Percentiles rank a stretch among this genome's conserved stretches.
These are phyloP conservation scores for Cerastis leucographa DNA, from an alignment of 2,888 invertebrate genomes.

Conservation along the genomic window DNA sequence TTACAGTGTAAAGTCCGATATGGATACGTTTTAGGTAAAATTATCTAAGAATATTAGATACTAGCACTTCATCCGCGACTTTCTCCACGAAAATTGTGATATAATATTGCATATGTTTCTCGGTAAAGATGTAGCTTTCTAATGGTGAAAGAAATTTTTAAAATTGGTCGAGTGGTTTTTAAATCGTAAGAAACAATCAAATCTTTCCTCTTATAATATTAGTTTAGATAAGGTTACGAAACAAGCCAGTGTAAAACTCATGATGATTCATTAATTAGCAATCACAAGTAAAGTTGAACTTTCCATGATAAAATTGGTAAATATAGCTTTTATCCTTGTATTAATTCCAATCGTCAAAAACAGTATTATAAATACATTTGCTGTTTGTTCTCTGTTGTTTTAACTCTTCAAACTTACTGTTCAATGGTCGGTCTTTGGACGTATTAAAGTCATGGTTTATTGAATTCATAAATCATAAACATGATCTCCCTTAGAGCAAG, in stretches of 20 bases:
- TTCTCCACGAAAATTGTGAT: too few species aligned
- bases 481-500: neutral
- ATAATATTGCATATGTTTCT: too few species aligned
- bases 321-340: neutral
- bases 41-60: neutral
- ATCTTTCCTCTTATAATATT: too few species aligned
- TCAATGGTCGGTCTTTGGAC: neutral
- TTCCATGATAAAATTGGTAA: neutral
- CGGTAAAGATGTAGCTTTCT: too few species aligned
- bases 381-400: neutral
- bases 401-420: neutral
- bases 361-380: neutral
- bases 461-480: constrained; percentile 4
- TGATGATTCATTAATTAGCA: neutral
- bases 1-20: neutral
- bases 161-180: too few species aligned
- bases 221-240: neutral
- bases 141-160: too few species aligned
- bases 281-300: neutral
- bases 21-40: neutral
- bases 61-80: too few species aligned
- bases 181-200: too few species aligned
- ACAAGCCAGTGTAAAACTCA: neutral
- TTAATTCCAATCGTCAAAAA: neutral
- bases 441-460: neutral